Evolutionary conservation across 1,140 invertebrate species (phyloP).

Genomic region (Papilio dardanus): DNA sequence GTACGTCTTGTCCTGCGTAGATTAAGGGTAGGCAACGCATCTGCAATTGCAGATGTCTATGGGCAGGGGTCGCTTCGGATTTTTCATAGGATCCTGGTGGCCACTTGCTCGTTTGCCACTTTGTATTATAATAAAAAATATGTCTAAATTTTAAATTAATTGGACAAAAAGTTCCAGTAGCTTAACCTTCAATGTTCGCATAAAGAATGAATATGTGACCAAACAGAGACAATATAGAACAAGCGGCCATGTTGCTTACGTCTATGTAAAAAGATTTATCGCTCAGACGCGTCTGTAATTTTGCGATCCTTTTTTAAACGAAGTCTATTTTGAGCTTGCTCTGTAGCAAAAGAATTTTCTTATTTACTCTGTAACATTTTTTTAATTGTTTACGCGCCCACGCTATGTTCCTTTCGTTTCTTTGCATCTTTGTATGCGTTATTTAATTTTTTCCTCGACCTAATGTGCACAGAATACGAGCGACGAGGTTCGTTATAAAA

Average conservation of each 20-base stretch:
- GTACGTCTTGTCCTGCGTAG: no score
- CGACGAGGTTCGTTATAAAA: slow-evolving; percentile 46
- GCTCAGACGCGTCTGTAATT: slow-evolving; percentile 55
- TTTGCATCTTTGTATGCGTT: slow-evolving; percentile 40
- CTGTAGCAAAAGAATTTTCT: slow-evolving; percentile 38
- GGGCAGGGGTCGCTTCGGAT: no score
- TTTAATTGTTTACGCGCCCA: slow-evolving; percentile 35
- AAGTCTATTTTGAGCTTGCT: slow-evolving; percentile 38
- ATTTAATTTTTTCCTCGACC: slow-evolving; percentile 38
- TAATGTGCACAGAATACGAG: slow-evolving; percentile 42
- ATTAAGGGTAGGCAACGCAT: no score
- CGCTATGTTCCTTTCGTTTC: slow-evolving; percentile 33
- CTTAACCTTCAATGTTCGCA: slow-evolving; percentile 37
- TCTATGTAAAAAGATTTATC: slow-evolving; percentile 62
- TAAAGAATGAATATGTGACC: slow-evolving; percentile 51
- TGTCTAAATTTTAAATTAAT: no score
- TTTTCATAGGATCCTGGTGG: no score
- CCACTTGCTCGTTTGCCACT: no score
- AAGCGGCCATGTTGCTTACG: slow-evolving; percentile 61
- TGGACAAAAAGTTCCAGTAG: neutral
- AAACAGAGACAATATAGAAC: slow-evolving; percentile 65
- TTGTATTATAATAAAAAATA: no score
- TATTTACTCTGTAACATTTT: slow-evolving; percentile 35
- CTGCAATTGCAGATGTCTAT: no score
- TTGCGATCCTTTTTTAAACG: slow-evolving; percentile 50